A percentile compares a stretch with the other conserved stretches of the same genome.
These are phyloP conservation scores for Sebastes oblongus DNA, from an alignment of 2,797 vertebrate species.

Conservation along the genomic window DNA sequence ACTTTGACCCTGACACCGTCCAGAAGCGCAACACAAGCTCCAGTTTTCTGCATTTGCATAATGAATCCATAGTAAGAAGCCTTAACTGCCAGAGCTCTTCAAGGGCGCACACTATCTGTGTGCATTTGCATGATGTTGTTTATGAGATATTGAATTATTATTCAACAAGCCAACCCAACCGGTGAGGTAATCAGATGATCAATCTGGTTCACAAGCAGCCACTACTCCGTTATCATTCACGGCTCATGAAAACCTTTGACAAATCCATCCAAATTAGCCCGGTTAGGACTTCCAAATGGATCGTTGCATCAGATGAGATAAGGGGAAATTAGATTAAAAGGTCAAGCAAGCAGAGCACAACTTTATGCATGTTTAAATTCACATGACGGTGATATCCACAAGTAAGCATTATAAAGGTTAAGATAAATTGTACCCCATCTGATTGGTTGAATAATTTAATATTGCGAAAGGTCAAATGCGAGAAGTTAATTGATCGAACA, in stretches of 20 bases:
- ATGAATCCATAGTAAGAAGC: conserved; percentile 15
- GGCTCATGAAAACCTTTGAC: conserved; percentile 19
- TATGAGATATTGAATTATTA: conserved; percentile 22
- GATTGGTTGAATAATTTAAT: conserved; percentile 26
- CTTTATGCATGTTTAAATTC: conserved; percentile 30
- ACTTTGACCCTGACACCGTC: background rate
- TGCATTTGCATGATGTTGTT: conserved; percentile 19
- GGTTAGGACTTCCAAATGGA: conserved; percentile 16
- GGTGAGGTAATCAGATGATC: conserved; percentile 27
- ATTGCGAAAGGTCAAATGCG: conserved; percentile 32
- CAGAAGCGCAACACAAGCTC: conserved; percentile 1
- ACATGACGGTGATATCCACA: background rate
- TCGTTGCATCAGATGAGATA: conserved; percentile 18
- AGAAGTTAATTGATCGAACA: background rate
- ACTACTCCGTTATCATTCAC: conserved; percentile 10
- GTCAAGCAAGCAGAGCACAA: conserved; percentile 31
- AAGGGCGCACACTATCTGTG: background rate
- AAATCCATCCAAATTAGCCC: conserved; percentile 41
- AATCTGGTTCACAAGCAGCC: background rate
- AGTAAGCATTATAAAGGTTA: conserved; percentile 26
- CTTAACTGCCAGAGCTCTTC: background rate
- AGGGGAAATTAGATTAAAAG: conserved; percentile 52
- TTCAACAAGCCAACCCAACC: background rate
- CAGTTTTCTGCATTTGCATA: conserved; percentile 28
- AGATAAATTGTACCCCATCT: conserved; percentile 7